Conservation (phyloP, 2,113 vertebrate genomes). For the Oreochromis spilurus region DNA sequence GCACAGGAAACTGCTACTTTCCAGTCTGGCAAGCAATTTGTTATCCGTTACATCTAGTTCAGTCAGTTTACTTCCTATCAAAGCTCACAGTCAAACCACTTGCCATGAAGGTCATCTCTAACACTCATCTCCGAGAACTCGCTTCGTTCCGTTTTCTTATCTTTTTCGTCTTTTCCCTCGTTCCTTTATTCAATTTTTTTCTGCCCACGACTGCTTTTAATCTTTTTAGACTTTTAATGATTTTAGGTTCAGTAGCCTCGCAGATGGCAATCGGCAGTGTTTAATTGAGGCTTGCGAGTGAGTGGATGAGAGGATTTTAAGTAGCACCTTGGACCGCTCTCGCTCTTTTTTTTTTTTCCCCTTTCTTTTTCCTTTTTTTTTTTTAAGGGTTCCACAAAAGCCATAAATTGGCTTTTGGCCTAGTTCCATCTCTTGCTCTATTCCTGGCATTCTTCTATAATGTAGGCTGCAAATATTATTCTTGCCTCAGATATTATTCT, state of each 20-base stretch:
- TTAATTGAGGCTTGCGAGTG: slow-evolving; percentile 36
- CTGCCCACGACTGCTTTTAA: background rate
- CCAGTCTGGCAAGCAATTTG: background rate
- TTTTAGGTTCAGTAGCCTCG: slow-evolving; percentile 19
- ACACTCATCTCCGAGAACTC: background rate
- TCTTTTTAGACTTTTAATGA: slow-evolving; percentile 36
- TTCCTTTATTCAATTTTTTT: background rate
- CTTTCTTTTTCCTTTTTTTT: background rate
- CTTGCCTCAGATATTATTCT: slow-evolving; percentile 49
- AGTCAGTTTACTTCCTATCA: background rate
- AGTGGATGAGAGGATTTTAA: slow-evolving; percentile 28
- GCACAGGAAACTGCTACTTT: background rate
- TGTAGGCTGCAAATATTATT: slow-evolving; percentile 46
- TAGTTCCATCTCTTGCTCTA: slow-evolving; percentile 14
- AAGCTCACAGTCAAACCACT: background rate
- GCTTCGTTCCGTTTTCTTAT: background rate
- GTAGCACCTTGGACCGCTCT: slow-evolving; percentile 28
- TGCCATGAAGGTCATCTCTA: background rate
- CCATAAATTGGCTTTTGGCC: slow-evolving; percentile 45
- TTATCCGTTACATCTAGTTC: background rate
- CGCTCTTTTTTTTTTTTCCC: background rate
- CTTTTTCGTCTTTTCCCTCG: background rate
- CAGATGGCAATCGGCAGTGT: slow-evolving; percentile 25
- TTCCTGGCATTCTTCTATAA: slow-evolving; percentile 17
- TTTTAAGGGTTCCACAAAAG: slow-evolving; percentile 7